These are phyloP conservation scores for Eupithecia pulchellata DNA, from an alignment of 2,888 invertebrate species.

Conservation along the genomic window DNA sequence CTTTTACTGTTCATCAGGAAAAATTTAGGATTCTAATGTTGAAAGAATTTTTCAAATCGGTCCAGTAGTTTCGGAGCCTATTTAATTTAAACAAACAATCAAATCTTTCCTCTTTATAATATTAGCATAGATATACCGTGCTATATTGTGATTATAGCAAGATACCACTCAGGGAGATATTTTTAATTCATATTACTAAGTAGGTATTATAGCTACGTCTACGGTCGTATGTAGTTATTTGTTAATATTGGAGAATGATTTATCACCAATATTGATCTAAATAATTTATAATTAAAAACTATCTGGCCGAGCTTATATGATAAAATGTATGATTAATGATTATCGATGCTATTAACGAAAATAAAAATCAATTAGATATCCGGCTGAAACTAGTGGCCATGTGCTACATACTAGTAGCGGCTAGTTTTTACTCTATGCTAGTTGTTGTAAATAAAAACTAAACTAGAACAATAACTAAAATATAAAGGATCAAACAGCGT, in stretches of 20 bases:
- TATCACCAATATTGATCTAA: background rate
- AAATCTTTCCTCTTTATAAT: too few species aligned
- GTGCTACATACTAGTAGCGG: background rate
- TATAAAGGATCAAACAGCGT: background rate
- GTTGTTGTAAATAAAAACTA: background rate
- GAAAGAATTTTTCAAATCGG: too few species aligned
- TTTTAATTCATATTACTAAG: too few species aligned
- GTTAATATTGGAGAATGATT: background rate
- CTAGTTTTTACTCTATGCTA: background rate
- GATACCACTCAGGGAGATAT: too few species aligned
- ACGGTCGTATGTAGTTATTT: background rate
- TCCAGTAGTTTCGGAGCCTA: too few species aligned
- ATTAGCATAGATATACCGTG: too few species aligned
- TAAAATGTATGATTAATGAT: background rate
- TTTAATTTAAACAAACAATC: too few species aligned
- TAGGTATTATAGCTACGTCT: too few species aligned
- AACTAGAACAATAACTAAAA: background rate
- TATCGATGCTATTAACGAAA: background rate
- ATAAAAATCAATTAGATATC: conserved; percentile 1
- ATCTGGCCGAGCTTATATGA: background rate
- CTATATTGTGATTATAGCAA: too few species aligned
- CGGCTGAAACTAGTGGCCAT: conserved; percentile 2
- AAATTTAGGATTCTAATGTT: too few species aligned
- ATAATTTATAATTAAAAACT: background rate
- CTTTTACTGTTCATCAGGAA: too few species aligned